Evolutionary conservation across 2,888 invertebrate genomes (phyloP).

Genomic region (Raillietiella orientalis): DNA sequence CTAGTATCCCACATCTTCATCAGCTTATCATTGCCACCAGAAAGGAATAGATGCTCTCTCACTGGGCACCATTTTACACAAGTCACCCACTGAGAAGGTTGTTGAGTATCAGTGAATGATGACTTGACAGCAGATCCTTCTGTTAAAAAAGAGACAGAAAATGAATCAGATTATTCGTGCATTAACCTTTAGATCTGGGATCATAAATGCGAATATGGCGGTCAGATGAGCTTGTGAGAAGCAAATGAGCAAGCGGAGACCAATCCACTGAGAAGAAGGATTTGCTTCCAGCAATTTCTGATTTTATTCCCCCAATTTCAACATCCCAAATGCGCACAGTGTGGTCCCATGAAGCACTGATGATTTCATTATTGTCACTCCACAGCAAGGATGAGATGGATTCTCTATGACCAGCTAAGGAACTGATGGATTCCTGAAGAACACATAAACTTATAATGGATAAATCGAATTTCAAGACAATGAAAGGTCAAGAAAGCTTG

Average conservation of each 20-base stretch:
- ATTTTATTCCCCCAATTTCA: slow-evolving; percentile 44
- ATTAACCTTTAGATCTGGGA: slow-evolving; percentile 42
- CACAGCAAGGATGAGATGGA: slow-evolving; percentile 54
- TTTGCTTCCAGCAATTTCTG: slow-evolving; percentile 56
- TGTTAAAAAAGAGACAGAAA: slow-evolving; percentile 13
- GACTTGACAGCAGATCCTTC: slow-evolving; percentile 61
- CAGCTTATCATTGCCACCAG: slow-evolving; percentile 62
- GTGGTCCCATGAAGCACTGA: slow-evolving; percentile 84
- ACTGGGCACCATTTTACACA: slow-evolving; percentile 51
- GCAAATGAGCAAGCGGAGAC: slow-evolving; percentile 17
- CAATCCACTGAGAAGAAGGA: slow-evolving; percentile 59
- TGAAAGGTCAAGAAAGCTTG: neutral
- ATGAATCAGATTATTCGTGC: neutral
- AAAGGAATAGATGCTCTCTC: slow-evolving; percentile 48
- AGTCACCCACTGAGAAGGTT: slow-evolving; percentile 86
- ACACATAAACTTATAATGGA: slow-evolving; percentile 1
- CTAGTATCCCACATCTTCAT: slow-evolving; percentile 88
- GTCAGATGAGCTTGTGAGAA: slow-evolving; percentile 69
- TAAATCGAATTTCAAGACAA: neutral
- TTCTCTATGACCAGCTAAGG: slow-evolving; percentile 72
- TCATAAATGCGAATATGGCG: slow-evolving; percentile 69
- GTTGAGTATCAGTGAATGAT: slow-evolving; percentile 54
- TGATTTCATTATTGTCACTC: slow-evolving; percentile 38
- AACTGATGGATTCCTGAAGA: slow-evolving; percentile 33
- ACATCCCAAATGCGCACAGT: slow-evolving; percentile 79